phyloP scores from a whole-genome alignment of 2,113 vertebrate genomes.

The Vanacampus margaritifer region DNA sequence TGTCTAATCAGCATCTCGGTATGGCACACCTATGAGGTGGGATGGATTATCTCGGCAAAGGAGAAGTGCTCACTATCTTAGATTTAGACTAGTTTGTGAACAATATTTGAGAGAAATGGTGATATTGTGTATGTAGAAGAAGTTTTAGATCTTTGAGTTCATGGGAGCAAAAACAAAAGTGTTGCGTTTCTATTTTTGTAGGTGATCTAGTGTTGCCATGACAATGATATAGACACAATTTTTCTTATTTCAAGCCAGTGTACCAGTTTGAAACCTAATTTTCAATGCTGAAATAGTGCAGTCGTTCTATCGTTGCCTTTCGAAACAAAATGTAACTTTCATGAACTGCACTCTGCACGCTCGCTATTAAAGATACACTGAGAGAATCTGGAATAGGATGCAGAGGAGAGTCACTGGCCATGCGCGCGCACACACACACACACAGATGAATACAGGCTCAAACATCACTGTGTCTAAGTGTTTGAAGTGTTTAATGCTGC shows the following conservation, averaged over 20 bases:
- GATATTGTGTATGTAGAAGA: too few species aligned
- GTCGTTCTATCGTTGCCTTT: conserved; percentile 17
- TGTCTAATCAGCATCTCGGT: too few species aligned
- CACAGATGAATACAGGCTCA: conserved; percentile 9
- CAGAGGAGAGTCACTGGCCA: conserved; percentile 11
- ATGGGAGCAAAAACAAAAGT: too few species aligned
- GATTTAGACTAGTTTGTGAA: too few species aligned
- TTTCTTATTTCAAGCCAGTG: neutral
- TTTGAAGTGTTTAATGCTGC: conserved; percentile 49
- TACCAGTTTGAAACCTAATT: neutral
- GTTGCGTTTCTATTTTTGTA: too few species aligned
- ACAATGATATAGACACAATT: neutral
- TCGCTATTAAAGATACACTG: conserved; percentile 45
- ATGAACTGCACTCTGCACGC: conserved; percentile 16
- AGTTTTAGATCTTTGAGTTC: too few species aligned
- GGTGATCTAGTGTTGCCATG: neutral
- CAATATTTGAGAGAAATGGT: too few species aligned
- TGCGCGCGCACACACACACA: conserved; percentile 6
- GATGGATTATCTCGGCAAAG: too few species aligned
- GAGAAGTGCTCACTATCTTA: too few species aligned
- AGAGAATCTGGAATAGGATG: conserved; percentile 40
- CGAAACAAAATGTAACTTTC: conserved; percentile 13
- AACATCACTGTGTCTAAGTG: conserved; percentile 30
- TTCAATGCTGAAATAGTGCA: neutral
- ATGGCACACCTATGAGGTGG: too few species aligned